Conservation (phyloP, 1,140 invertebrate genomes). For the Caenorhabditis latens region DNA sequence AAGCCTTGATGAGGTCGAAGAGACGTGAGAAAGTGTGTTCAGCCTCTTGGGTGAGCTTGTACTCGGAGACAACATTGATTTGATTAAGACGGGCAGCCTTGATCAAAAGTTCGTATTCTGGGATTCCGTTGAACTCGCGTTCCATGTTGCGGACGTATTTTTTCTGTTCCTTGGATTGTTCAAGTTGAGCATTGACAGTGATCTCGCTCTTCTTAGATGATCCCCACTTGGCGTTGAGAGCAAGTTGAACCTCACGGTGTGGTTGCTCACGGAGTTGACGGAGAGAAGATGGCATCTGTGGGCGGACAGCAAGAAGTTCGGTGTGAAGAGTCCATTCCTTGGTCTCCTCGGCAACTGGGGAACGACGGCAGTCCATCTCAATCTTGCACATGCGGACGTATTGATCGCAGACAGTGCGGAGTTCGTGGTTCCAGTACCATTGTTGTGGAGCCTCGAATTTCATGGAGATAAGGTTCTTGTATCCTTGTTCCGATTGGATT, state of each 20-base stretch:
- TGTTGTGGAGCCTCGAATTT: slow-evolving; percentile 3
- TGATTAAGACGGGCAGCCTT: slow-evolving; percentile 61
- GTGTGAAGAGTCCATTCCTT: slow-evolving; percentile 59
- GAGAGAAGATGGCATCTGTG: slow-evolving; percentile 5
- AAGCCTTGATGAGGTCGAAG: slow-evolving; percentile 64
- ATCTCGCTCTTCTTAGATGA: slow-evolving; percentile 59
- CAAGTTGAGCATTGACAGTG: slow-evolving; percentile 42
- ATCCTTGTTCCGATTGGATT: slow-evolving; percentile 13
- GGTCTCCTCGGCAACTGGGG: neutral
- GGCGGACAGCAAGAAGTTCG: slow-evolving; percentile 5
- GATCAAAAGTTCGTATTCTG: slow-evolving; percentile 40
- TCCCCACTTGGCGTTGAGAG: slow-evolving; percentile 64
- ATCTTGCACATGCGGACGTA: slow-evolving; percentile 27
- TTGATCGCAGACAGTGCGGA: slow-evolving; percentile 43
- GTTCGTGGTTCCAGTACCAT: neutral
- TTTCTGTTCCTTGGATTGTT: slow-evolving; percentile 57
- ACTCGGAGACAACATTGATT: slow-evolving; percentile 57
- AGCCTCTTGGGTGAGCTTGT: slow-evolving; percentile 56
- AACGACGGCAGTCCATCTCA: slow-evolving; percentile 16
- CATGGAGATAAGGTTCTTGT: slow-evolving; percentile 33
- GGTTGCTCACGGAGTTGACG: slow-evolving; percentile 60
- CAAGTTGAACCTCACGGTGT: slow-evolving; percentile 61
- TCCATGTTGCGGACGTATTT: slow-evolving; percentile 27
- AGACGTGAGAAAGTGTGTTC: slow-evolving; percentile 55
- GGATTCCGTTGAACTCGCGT: slow-evolving; percentile 31